A percentile compares a stretch with the other conserved stretches of the same genome.
These are phyloP conservation scores for Portunus trituberculatus DNA, from an alignment of 1,140 invertebrate species.

Conservation along the genomic window DNA sequence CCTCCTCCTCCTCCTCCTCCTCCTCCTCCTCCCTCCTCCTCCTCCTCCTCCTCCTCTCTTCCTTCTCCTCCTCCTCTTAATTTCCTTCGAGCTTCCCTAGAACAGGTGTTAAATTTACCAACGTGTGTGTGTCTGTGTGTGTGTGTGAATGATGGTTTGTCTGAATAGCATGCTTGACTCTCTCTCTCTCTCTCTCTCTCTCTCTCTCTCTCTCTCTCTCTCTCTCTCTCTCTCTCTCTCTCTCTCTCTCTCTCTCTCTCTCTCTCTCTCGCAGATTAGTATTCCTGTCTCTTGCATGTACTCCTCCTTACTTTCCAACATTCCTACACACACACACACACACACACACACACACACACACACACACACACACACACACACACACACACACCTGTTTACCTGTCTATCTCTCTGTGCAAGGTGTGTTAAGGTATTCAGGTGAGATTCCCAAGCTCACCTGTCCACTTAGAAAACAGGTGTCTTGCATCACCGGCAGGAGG, in stretches of 20 bases:
- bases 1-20: no score
- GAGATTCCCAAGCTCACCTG: no score
- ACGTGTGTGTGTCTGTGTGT: no score
- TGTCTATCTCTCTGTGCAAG: no score
- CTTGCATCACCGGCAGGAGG: neutral
- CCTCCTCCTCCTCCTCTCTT: no score
- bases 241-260: neutral
- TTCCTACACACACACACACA: conserved; percentile 51
- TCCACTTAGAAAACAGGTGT: no score
- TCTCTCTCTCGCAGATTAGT: neutral
- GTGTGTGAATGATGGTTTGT: no score
- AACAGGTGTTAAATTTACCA: neutral
- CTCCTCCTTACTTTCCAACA: neutral
- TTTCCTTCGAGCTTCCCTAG: neutral
- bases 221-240: conserved; percentile 18
- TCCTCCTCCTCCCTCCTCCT: neutral
- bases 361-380: conserved; percentile 56
- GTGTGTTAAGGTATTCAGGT: no score
- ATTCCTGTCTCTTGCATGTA: neutral
- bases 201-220: conserved; percentile 18
- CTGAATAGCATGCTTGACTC: no score
- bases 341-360: conserved; percentile 61
- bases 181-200: conserved; percentile 5
- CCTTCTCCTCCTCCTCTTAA: neutral
- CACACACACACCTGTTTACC: conserved; percentile 10